These are phyloP conservation scores for Palythoa grandiflora DNA, from an alignment of 92 coral and sea anemone species.

Conservation along the genomic window DNA sequence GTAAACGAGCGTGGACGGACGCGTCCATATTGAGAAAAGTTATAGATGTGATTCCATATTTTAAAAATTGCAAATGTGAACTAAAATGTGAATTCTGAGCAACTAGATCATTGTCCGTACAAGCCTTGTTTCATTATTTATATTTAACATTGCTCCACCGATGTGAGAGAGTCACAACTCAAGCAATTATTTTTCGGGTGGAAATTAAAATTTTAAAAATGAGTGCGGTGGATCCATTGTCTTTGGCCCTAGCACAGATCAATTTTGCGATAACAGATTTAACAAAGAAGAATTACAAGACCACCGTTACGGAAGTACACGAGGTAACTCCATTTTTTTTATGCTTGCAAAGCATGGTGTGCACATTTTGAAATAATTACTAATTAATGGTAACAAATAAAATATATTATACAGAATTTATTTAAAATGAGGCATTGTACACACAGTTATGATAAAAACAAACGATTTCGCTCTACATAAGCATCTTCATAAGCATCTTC, in stretches of 20 bases:
- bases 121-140: not conserved
- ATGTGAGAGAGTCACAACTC: constrained; percentile 13
- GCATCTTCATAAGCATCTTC: too few species aligned
- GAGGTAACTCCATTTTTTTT: constrained; percentile 63
- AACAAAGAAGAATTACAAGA: constrained; percentile 93
- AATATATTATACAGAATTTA: too few species aligned
- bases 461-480: too few species aligned
- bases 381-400: not conserved
- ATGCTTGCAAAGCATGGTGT: not conserved
- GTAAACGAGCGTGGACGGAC: constrained; percentile 21
- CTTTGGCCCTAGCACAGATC: constrained; percentile 93
- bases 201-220: constrained; percentile 25
- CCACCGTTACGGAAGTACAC: constrained; percentile 89
- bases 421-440: too few species aligned
- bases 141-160: not conserved
- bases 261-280: constrained; percentile 94
- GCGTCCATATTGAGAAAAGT: constrained; percentile 12
- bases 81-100: too few species aligned
- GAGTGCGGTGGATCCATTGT: constrained; percentile 94
- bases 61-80: not conserved
- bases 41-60: not conserved
- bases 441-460: too few species aligned
- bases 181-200: not conserved
- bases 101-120: not conserved
- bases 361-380: too few species aligned